Percentiles rank a stretch among this genome's conserved stretches.
phyloP scores from a whole-genome alignment of 2,797 vertebrate genomes.

The Sebastes cheni region DNA sequence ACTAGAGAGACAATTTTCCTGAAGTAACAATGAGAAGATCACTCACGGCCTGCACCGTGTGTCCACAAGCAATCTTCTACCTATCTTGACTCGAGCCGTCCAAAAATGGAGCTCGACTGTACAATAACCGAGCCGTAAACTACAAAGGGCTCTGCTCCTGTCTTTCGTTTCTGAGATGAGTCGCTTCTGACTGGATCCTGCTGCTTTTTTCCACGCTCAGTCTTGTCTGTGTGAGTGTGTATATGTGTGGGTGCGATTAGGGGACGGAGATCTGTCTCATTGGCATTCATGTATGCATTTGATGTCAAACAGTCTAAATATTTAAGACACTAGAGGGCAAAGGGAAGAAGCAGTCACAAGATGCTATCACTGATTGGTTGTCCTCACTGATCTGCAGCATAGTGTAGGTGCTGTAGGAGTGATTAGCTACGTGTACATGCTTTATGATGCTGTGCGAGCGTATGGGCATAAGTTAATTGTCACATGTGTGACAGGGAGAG shows the following conservation, averaged over 20 bases:
- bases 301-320: slow-evolving; percentile 81
- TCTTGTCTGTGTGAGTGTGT: not conserved
- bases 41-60: not conserved
- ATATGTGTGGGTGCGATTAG: slow-evolving; percentile 12
- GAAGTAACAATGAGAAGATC: slow-evolving; percentile 50
- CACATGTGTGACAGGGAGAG: not conserved
- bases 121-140: slow-evolving; percentile 22
- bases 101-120: slow-evolving; percentile 40
- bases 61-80: slow-evolving; percentile 30
- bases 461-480: not conserved
- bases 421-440: slow-evolving; percentile 20
- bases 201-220: slow-evolving; percentile 6
- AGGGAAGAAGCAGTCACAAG: slow-evolving; percentile 53
- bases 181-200: slow-evolving; percentile 34
- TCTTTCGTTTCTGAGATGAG: slow-evolving; percentile 38
- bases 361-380: slow-evolving; percentile 70
- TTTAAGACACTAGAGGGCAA: slow-evolving; percentile 76
- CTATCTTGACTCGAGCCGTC: slow-evolving; percentile 25
- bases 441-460: not conserved
- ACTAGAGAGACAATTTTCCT: slow-evolving; percentile 42
- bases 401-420: slow-evolving; percentile 9
- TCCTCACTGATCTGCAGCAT: slow-evolving; percentile 24
- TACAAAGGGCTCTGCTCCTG: slow-evolving; percentile 11
- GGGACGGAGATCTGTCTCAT: slow-evolving; percentile 60
- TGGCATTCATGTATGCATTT: slow-evolving; percentile 80